Evolutionary conservation across 2,888 invertebrate species (phyloP).

Genomic region (Lutraria lutraria): DNA sequence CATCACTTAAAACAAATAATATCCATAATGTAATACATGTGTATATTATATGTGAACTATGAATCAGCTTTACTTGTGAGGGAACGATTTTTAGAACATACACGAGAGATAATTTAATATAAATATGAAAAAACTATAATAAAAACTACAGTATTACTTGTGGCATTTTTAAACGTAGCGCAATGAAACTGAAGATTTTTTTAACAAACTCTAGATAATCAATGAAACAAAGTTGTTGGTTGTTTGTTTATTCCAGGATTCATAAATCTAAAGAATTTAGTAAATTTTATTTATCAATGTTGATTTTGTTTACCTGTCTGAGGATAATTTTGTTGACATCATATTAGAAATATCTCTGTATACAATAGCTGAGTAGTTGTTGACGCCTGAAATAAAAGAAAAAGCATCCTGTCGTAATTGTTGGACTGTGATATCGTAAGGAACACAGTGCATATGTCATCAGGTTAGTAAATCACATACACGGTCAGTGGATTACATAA

Average conservation of each 20-base stretch:
- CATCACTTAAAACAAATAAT: neutral
- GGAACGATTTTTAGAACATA: neutral
- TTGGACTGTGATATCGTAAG: neutral
- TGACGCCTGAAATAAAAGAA: slow-evolving; percentile 1
- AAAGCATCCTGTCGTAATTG: neutral
- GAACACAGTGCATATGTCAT: neutral
- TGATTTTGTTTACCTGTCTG: slow-evolving; percentile 13
- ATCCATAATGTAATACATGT: neutral
- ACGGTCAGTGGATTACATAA: neutral
- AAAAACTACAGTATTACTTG: too few relatives aligned
- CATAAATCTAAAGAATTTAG: neutral
- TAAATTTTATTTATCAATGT: neutral
- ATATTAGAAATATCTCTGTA: slow-evolving; percentile 34
- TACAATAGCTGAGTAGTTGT: slow-evolving; percentile 34
- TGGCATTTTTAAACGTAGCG: neutral
- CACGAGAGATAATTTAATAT: neutral
- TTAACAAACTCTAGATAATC: neutral
- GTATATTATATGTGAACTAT: neutral
- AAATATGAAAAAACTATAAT: neutral
- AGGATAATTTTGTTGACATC: slow-evolving; percentile 22
- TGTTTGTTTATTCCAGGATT: too few relatives aligned
- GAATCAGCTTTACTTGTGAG: neutral
- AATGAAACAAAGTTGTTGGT: too few relatives aligned
- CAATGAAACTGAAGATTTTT: neutral
- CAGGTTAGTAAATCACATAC: neutral